A percentile compares a stretch with the other conserved stretches of the same genome.
Conservation (phyloP, 2,888 invertebrate species). For the Luffia ferchaultella region DNA sequence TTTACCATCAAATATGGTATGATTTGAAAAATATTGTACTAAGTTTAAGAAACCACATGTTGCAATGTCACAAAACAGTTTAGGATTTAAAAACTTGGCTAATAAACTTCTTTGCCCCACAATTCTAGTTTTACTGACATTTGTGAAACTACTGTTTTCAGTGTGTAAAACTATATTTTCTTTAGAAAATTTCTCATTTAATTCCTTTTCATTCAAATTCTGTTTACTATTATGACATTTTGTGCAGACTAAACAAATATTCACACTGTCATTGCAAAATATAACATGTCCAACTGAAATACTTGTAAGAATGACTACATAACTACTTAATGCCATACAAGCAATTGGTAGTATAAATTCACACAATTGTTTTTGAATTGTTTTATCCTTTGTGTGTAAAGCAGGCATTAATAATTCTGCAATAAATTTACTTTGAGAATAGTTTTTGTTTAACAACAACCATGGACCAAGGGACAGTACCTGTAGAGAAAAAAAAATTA, state of each 20-base stretch:
- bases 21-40: constrained; percentile 33
- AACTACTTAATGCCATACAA: constrained; percentile 40
- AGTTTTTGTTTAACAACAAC: constrained; percentile 33
- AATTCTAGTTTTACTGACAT: constrained; percentile 28
- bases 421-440: constrained; percentile 42
- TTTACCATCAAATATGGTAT: constrained; percentile 41
- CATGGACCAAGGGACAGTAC: constrained; percentile 37
- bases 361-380: constrained; percentile 31
- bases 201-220: constrained; percentile 15
- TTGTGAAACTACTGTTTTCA: constrained; percentile 22
- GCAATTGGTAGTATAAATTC: constrained; percentile 30
- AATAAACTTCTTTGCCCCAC: constrained; percentile 34
- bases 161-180: constrained; percentile 23
- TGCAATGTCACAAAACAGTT: constrained; percentile 31
- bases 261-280: constrained; percentile 25
- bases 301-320: constrained; percentile 22
- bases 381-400: constrained; percentile 34
- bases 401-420: constrained; percentile 48
- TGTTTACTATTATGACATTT: constrained; percentile 31
- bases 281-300: constrained; percentile 26
- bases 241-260: constrained; percentile 32
- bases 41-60: constrained; percentile 34
- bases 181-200: constrained; percentile 17
- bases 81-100: constrained; percentile 42
- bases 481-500: constrained; percentile 30